These are phyloP conservation scores for Sternotherus odoratus DNA, from an alignment of 2,797 vertebrate genomes.

Conservation along the genomic window DNA sequence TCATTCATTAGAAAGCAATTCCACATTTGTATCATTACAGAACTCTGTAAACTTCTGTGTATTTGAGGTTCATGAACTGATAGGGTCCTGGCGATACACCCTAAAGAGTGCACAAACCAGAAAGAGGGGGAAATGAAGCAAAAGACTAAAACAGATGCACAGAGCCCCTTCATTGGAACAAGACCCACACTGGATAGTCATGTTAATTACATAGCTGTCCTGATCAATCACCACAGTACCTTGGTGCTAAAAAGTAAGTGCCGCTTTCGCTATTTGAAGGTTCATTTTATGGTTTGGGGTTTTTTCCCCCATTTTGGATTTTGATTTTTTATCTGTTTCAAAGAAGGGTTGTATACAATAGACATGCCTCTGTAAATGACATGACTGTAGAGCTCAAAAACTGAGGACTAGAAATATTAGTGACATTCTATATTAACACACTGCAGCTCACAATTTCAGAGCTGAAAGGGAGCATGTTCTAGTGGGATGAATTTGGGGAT, in stretches of 20 bases:
- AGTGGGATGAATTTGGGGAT: background rate
- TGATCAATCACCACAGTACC: background rate
- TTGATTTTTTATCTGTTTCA: background rate
- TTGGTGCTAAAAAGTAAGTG: background rate
- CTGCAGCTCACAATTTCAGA: background rate
- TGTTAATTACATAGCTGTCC: background rate
- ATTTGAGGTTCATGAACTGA: background rate
- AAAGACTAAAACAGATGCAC: background rate
- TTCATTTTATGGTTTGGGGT: background rate
- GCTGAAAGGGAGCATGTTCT: background rate
- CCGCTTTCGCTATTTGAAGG: background rate
- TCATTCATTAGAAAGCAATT: background rate
- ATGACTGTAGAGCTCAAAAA: background rate
- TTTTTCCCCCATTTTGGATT: fast-evolving
- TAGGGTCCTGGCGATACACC: background rate
- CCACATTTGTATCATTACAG: background rate
- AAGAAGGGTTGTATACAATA: background rate
- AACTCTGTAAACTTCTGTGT: background rate
- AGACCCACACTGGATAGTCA: background rate
- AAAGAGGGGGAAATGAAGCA: background rate
- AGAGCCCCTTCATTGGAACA: background rate
- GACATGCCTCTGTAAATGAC: background rate
- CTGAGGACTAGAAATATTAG: background rate
- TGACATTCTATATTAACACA: background rate
- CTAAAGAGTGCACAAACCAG: background rate